Evolutionary conservation across 2,888 invertebrate species (phyloP), one percentile per base, ranked within the genome.

Genomic region (Xylota sylvarum): DNA sequence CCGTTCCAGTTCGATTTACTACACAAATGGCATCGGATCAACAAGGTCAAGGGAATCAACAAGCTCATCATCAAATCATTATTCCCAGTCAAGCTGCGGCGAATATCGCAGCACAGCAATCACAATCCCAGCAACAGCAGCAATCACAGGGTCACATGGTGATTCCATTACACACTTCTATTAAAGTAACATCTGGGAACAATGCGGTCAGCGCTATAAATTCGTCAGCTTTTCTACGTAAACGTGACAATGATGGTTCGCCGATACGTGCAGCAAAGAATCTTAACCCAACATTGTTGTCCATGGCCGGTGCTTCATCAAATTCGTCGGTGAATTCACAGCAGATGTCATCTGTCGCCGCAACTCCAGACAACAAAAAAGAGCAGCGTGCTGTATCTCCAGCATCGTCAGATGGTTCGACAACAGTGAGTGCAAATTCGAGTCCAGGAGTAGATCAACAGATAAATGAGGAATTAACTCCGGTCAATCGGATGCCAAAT

Each of bases 361-460:
- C 40, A 0, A 35, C 48, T 4, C 27, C 48, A 4, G 86, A 86
- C 1, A 77, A 27, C 5, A 86, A 86, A 30, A 86, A 86, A 17
- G 77, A 86, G 30, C 84, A 90, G 12, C 90, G 92, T 1, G 89
- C 91, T 0, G 90, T 90, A 5, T 91, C 93, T 9, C 92, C 92
- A 1, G 94, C 93, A 5, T 92, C 92, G 4, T 92, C 92, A 30
- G 94, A 93, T 87, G 97, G 97, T 7, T 97, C 97, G 67, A 97
- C 97, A 3, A 97, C 97, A 1, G 96, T 97, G 60, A 97, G 97
- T 6, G 97, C 97, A 0, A 96, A 97, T 23, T 97, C 97, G 0
- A 97, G 97, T 67, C 97, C 97, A 0, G 96, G 96, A 48, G 94
- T 93, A 5, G 94, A 94, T 86, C 93, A 94, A 82, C 93, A 94